Percentiles rank a stretch among this genome's conserved stretches.
Evolutionary conservation across 2,888 invertebrate genomes (phyloP).

Genomic region (Ommatoiulus sabulosus): DNA sequence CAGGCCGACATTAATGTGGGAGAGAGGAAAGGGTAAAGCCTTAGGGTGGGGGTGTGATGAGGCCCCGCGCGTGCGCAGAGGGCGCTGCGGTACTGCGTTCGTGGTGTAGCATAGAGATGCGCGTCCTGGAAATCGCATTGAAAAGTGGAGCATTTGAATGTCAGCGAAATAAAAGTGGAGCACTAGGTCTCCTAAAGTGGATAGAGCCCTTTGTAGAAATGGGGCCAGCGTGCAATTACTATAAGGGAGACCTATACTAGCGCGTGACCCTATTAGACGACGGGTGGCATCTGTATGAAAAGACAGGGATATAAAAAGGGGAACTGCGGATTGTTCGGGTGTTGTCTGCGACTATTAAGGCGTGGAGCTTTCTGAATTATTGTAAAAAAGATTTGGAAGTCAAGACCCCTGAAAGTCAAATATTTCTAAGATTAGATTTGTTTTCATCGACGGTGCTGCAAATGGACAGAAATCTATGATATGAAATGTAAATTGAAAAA

Average conservation of each 20-base stretch:
- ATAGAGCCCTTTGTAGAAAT: not conserved
- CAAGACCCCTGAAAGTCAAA: no score
- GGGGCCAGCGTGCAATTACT: not conserved
- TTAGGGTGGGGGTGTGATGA: not conserved
- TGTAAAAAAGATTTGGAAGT: no score
- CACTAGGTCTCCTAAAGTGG: conserved; percentile 10
- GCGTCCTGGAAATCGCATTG: not conserved
- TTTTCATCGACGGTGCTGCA: no score
- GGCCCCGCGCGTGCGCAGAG: not conserved
- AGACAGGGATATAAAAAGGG: no score
- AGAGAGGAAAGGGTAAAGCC: not conserved
- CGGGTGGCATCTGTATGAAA: no score
- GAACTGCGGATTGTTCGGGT: no score
- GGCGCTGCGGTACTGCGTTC: conserved; percentile 1
- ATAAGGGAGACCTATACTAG: not conserved
- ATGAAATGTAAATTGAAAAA: no score
- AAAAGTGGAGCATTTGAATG: conserved; percentile 28
- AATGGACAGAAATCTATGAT: no score
- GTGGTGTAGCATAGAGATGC: no score
- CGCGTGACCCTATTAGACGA: conserved; percentile 1
- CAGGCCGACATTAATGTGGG: not conserved
- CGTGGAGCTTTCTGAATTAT: no score
- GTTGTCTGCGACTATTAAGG: no score
- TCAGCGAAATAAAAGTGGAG: conserved; percentile 13
- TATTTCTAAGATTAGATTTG: no score